phyloP scores from a whole-genome alignment of 2,888 invertebrate genomes.

The Lymantria dispar region DNA sequence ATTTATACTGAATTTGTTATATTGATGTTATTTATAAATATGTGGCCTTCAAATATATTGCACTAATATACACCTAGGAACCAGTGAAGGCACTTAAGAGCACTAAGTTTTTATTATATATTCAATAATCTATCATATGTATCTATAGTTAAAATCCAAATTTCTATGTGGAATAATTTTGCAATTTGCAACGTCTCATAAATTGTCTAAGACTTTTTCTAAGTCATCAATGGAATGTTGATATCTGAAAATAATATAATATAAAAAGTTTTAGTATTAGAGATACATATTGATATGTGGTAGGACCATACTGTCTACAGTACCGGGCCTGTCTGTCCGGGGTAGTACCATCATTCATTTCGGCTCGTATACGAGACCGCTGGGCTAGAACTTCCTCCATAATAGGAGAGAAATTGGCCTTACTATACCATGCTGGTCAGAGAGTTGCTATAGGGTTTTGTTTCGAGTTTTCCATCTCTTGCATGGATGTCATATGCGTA shows the following conservation, averaged over 20 bases:
- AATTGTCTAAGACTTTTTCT: conserved; percentile 6
- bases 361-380: too few species aligned
- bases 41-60: conserved; percentile 42
- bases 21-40: conserved; percentile 1
- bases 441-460: too few species aligned
- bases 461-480: too few species aligned
- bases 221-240: conserved; percentile 34
- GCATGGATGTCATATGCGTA: too few species aligned
- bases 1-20: background rate
- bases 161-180: conserved; percentile 32
- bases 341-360: too few species aligned
- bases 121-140: conserved; percentile 27
- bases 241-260: conserved; percentile 27
- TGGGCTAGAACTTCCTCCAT: too few species aligned
- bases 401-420: too few species aligned
- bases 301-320: conserved; percentile 5
- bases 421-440: too few species aligned
- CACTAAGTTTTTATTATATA: conserved; percentile 41
- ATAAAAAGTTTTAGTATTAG: background rate
- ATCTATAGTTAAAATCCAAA: conserved; percentile 30
- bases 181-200: conserved; percentile 22
- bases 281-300: too few species aligned
- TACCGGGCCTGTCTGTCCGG: too few species aligned
- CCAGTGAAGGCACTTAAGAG: conserved; percentile 69
- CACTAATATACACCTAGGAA: conserved; percentile 57